A percentile compares a stretch with the other conserved stretches of the same genome.
phyloP scores from a whole-genome alignment of 2,888 invertebrate genomes.

The Drosophila acutilabella region DNA sequence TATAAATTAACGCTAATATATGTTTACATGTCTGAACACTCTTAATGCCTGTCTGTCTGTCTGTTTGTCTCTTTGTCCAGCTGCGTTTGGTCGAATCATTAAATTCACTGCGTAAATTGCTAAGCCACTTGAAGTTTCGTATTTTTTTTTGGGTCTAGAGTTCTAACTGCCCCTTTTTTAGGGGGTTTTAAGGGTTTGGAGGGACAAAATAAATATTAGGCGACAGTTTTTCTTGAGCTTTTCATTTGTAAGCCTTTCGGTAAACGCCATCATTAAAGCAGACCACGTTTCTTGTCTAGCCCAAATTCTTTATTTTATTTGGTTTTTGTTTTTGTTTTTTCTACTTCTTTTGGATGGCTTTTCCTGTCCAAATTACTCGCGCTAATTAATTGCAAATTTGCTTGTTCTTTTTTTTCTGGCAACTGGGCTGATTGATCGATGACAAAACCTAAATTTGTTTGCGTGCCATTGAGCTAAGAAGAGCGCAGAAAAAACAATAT shows the following conservation, averaged over 20 bases:
- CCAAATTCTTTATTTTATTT: slow-evolving; percentile 13
- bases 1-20: background rate
- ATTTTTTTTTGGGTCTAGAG: slow-evolving; percentile 26
- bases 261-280: slow-evolving; percentile 62
- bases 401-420: slow-evolving; percentile 28
- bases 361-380: slow-evolving; percentile 42
- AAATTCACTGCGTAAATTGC: slow-evolving; percentile 47
- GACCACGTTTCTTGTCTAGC: slow-evolving; percentile 58
- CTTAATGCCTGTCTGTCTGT: background rate
- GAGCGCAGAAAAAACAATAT: slow-evolving; percentile 9
- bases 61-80: no score
- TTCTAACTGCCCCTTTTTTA: background rate
- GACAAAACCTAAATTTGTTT: slow-evolving; percentile 49
- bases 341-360: slow-evolving; percentile 9
- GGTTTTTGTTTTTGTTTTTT: background rate
- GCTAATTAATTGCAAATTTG: slow-evolving; percentile 74
- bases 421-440: slow-evolving; percentile 58
- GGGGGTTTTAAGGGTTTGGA: slow-evolving; percentile 8
- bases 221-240: slow-evolving; percentile 53
- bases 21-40: background rate
- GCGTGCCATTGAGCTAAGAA: slow-evolving; percentile 33
- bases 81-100: slow-evolving; percentile 34
- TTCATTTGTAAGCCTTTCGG: slow-evolving; percentile 36
- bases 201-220: slow-evolving; percentile 60
- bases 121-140: slow-evolving; percentile 36